A percentile compares a stretch with the other conserved stretches of the same genome.
These are phyloP conservation scores for Nomada goodeniana DNA, from an alignment of 2,888 invertebrate genomes.

Conservation along the genomic window DNA sequence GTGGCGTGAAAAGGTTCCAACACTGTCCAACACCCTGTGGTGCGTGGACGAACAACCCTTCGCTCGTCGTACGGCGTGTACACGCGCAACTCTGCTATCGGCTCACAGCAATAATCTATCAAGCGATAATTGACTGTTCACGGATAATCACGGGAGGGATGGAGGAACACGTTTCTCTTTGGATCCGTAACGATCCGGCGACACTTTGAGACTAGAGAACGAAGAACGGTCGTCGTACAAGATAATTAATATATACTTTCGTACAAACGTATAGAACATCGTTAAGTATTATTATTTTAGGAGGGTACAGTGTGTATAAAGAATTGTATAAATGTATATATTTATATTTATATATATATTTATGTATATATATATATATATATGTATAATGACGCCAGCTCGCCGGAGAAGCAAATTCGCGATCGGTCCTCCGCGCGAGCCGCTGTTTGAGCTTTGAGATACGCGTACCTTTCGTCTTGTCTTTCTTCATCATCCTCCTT, in stretches of 20 bases:
- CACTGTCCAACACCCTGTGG: not conserved
- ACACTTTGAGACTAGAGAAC: constrained; percentile 74
- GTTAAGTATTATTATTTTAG: constrained; percentile 75
- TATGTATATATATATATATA: constrained; percentile 75
- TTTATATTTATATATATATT: constrained; percentile 73
- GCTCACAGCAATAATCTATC: not conserved
- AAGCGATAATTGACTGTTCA: constrained; percentile 50
- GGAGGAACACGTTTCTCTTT: not conserved
- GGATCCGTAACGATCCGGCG: constrained; percentile 24
- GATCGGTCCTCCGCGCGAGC: constrained; percentile 84
- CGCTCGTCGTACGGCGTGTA: not conserved
- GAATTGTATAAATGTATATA: constrained; percentile 79
- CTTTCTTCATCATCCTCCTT: constrained; percentile 36
- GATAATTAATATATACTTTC: constrained; percentile 67
- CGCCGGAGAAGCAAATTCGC: constrained; percentile 83
- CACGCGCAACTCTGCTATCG: not conserved
- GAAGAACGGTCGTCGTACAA: constrained; percentile 46
- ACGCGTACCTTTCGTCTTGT: constrained; percentile 78
- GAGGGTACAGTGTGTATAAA: constrained; percentile 79
- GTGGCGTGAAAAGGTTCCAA: constrained; percentile 6
- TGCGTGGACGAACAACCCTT: not conserved
- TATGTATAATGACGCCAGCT: constrained; percentile 82
- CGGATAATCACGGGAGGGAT: constrained; percentile 21
- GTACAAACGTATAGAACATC: constrained; percentile 78
- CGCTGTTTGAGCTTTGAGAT: constrained; percentile 83